phyloP scores from a whole-genome alignment of 2,888 invertebrate species.

The Caenorhabditis doughertyi region DNA sequence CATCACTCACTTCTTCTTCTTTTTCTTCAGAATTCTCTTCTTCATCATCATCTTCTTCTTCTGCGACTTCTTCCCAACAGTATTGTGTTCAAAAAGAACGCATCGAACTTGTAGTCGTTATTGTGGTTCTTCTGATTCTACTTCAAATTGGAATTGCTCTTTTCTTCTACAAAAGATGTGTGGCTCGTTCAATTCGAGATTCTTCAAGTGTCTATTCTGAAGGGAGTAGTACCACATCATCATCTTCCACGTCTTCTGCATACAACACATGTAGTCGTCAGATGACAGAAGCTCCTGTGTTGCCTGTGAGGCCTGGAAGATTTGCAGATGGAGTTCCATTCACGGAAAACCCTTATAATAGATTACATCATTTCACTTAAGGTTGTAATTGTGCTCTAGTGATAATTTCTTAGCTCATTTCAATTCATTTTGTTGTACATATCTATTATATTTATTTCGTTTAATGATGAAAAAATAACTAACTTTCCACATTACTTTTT shows the following conservation, averaged over 20 bases:
- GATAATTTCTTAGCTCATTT: neutral
- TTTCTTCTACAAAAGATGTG: constrained; percentile 36
- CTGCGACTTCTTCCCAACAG: constrained; percentile 35
- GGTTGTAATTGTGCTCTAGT: neutral
- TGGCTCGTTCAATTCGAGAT: neutral
- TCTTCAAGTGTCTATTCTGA: constrained; percentile 46
- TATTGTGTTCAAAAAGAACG: constrained; percentile 55
- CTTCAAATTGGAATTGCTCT: constrained; percentile 50
- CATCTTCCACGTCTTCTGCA: constrained; percentile 40
- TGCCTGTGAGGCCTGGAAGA: constrained; percentile 19
- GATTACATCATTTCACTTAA: constrained; percentile 51
- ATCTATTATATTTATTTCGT: constrained; percentile 1
- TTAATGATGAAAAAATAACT: no score
- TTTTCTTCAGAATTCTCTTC: constrained; percentile 64
- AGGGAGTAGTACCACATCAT: constrained; percentile 7
- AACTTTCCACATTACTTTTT: neutral
- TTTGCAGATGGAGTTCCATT: constrained; percentile 21
- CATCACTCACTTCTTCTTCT: constrained; percentile 35
- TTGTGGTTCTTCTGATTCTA: constrained; percentile 54
- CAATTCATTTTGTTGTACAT: constrained; percentile 7
- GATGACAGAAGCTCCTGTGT: neutral
- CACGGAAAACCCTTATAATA: constrained; percentile 34
- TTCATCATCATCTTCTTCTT: constrained; percentile 29
- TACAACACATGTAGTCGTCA: constrained; percentile 41
- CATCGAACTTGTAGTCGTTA: constrained; percentile 44